These are phyloP conservation scores for Chelonoidis abingdonii DNA, from an alignment of 2,113 vertebrate species.

Conservation along the genomic window DNA sequence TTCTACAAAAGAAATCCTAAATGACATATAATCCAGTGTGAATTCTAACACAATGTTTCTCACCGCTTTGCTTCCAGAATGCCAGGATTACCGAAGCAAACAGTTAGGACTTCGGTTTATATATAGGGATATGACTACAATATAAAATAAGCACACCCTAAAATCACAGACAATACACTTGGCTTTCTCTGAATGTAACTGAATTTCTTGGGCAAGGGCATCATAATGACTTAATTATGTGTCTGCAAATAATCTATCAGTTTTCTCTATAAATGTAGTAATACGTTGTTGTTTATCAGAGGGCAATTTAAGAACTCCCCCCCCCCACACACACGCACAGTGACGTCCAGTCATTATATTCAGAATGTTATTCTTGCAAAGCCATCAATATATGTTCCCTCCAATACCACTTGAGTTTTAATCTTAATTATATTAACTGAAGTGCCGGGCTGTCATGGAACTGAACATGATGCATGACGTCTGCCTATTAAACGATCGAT, in stretches of 20 bases:
- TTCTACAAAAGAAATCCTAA: background rate
- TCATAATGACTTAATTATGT: slow-evolving; percentile 38
- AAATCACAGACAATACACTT: slow-evolving; percentile 33
- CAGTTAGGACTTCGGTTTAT: background rate
- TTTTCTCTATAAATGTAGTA: background rate
- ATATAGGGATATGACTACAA: slow-evolving; percentile 6
- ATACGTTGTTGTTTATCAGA: background rate
- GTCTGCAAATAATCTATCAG: slow-evolving; percentile 34
- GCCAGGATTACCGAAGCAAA: background rate
- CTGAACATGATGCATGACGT: slow-evolving; percentile 59
- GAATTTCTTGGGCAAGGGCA: slow-evolving; percentile 5
- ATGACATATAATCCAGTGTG: background rate
- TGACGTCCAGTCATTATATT: background rate
- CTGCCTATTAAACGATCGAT: slow-evolving; percentile 68
- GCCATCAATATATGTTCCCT: slow-evolving; percentile 33
- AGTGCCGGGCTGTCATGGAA: slow-evolving; percentile 68
- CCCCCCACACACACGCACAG: background rate
- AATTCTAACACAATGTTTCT: slow-evolving; percentile 31
- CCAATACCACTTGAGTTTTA: slow-evolving; percentile 72
- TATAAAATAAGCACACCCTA: background rate
- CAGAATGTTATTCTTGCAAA: slow-evolving; percentile 43
- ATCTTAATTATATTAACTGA: slow-evolving; percentile 82
- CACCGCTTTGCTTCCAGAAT: background rate
- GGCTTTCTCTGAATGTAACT: background rate
- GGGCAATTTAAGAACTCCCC: background rate